Evolutionary conservation across 2,797 vertebrate species (phyloP), one percentile per base, ranked within the genome.

Genomic region (Phoxinus dragarum): DNA sequence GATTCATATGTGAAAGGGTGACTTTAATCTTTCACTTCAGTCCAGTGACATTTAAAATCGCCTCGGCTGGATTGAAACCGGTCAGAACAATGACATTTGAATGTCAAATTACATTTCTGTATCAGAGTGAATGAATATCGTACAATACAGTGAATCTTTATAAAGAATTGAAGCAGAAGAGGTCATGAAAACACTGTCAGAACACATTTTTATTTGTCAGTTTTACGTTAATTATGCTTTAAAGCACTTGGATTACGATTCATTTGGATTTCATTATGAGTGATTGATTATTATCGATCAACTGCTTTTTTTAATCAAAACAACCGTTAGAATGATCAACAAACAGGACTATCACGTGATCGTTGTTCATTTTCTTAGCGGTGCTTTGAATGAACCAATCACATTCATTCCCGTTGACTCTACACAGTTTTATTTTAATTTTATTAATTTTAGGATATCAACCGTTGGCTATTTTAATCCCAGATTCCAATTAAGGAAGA

Each of bases 11-110:
- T 84, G 66, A 86, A 88, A 69, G 44, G 54, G 31, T 68, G 31
- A 49, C 67, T 68, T 27, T 78, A 69, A 81, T 81, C 27, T 42
- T 80, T 84, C 31, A 2, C n/a, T 69, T 80, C 31, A 54, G 42
- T 66, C 59, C 64, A 68, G 78, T 82, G 85, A 84, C 78, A 84
- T 84, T 88, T 86, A 49, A 42, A 52, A 14, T 64, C 42, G 27
- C 23, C 64, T 78, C 31, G 1, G 64, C 36, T 27, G 75, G 73
- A 86, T 40, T 64, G n/a, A 79, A 79, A 52, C 40, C 21, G 84
- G 36, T 61, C 69, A 40, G 77, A 67, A 67, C 23, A 23, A 31
- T 52, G 49, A 52, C 49, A 49, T 49, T 49, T 47, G 11, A 44
- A 44, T 44, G 42, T 44, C 42, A 44, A 44, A 38, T 88, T 71